phyloP scores from a whole-genome alignment of 2,888 invertebrate species.

The Agrotis clavis region DNA sequence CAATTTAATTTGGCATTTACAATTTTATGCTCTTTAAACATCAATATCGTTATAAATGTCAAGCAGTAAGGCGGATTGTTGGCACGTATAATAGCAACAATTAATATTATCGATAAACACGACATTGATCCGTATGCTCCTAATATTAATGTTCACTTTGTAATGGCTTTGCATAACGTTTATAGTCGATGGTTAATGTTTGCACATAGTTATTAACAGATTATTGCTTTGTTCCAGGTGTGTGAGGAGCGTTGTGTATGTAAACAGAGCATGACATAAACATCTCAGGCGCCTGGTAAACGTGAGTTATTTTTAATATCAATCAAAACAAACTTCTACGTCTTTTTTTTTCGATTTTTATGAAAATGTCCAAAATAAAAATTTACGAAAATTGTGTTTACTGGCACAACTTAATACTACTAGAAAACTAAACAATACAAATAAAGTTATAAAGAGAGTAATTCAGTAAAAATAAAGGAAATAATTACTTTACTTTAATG shows the following conservation, averaged over 20 bases:
- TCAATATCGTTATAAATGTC: slow-evolving; percentile 34
- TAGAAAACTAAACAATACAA: no score
- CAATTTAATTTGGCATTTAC: slow-evolving; percentile 6
- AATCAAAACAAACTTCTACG: slow-evolving; percentile 31
- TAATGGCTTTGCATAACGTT: slow-evolving; percentile 29
- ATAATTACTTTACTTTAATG: no score
- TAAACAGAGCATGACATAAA: slow-evolving; percentile 62
- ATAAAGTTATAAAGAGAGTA: no score
- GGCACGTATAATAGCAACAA: slow-evolving; percentile 34
- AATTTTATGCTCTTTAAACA: slow-evolving; percentile 19
- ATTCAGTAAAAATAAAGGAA: no score
- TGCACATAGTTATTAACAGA: slow-evolving; percentile 34
- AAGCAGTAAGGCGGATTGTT: slow-evolving; percentile 31
- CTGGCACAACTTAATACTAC: no score
- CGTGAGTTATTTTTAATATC: slow-evolving; percentile 60
- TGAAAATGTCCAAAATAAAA: background rate
- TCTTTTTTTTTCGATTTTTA: background rate
- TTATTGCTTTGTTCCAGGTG: slow-evolving; percentile 68
- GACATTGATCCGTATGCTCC: slow-evolving; percentile 41
- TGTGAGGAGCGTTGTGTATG: slow-evolving; percentile 48
- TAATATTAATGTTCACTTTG: slow-evolving; percentile 28
- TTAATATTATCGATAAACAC: slow-evolving; percentile 18
- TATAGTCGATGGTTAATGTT: slow-evolving; percentile 41
- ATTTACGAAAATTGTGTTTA: no score
- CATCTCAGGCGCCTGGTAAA: slow-evolving; percentile 49